Base-by-base conservation (phyloP, 2,113 vertebrate genomes). In the Labeo catla region DNA sequence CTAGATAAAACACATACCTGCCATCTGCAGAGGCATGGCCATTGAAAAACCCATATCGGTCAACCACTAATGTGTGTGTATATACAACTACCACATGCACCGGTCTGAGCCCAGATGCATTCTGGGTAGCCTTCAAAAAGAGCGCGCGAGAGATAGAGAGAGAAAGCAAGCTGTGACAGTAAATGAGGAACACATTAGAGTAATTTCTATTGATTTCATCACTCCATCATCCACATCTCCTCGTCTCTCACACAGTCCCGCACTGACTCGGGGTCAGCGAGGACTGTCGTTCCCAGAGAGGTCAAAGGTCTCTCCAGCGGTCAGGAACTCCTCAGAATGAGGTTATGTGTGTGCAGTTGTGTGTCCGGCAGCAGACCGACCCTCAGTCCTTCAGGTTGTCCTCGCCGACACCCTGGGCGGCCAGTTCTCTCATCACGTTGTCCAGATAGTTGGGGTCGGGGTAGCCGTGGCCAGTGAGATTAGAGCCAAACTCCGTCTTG, bases 401-500 rank as follows among this genome's bases (percentile, higher is more conserved):
- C 88, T 98, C 97, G 0, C 93, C 95, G 21, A 99, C 97, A 0
- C 98, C 98, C 93, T 99, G 98, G 50, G 97, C 96, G 1, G 95
- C 94, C 89, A 99, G 95, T 93, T 99, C 98, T 0, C 96, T 94
- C 93, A 98, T 93, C 88, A 99, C 96, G 23, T 99, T 99, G 94
- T 98, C 97, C 92, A 99, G 92, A 91, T 99, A 99, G 91, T 98
- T 98, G 86, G 95, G 96, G 79, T 99, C 98, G 0, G 98, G 97
- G 92, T 98, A 99, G 86, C 98, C 98, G 0, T 99, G 98, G 68
- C 98, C 98, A 0, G 98, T 99, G 90, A 99, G 95, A 94, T 99
- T 99, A 92, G 98, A 98, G 57, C 98, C 98, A 0, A 99, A 99
- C 89, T 99, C 98, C 0, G 98, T 99, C 92, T 99, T 99, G 94